Percentiles rank a stretch among this genome's conserved stretches.
phyloP scores from a whole-genome alignment of 2,797 vertebrate species.

The Myiotriccus ornatus region DNA sequence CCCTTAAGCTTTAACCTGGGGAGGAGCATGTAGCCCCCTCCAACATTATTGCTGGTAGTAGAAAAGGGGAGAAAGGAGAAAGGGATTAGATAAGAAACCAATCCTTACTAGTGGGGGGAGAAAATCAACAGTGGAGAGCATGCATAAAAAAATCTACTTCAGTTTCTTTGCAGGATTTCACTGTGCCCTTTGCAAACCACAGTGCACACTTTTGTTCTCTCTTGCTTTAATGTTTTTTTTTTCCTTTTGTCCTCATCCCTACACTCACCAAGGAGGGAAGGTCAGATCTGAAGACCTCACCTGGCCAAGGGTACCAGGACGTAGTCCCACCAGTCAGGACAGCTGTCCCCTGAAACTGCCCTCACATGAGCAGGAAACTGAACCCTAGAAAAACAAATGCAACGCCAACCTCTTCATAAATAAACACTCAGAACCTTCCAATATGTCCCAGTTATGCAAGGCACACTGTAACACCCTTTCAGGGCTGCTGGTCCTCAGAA shows the following conservation, averaged over 20 bases:
- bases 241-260: too few species aligned
- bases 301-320: background rate
- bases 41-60: background rate
- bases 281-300: background rate
- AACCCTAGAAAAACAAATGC: background rate
- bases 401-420: background rate
- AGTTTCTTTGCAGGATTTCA: background rate
- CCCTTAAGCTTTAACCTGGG: background rate
- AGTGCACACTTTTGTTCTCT: background rate
- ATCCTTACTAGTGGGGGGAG: background rate
- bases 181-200: background rate
- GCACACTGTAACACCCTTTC: background rate
- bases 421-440: background rate
- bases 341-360: background rate
- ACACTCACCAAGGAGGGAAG: background rate
- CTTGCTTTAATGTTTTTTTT: background rate
- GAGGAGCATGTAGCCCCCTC: background rate
- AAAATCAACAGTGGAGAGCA: background rate
- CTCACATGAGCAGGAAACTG: background rate
- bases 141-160: accelerated
- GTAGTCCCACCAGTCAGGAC: accelerated
- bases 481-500: background rate
- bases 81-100: background rate
- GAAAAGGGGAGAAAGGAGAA: background rate
- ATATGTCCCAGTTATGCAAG: background rate